Evolutionary conservation across 2,797 vertebrate genomes (phyloP).

Genomic region (Lepilemur septentrionalis): DNA sequence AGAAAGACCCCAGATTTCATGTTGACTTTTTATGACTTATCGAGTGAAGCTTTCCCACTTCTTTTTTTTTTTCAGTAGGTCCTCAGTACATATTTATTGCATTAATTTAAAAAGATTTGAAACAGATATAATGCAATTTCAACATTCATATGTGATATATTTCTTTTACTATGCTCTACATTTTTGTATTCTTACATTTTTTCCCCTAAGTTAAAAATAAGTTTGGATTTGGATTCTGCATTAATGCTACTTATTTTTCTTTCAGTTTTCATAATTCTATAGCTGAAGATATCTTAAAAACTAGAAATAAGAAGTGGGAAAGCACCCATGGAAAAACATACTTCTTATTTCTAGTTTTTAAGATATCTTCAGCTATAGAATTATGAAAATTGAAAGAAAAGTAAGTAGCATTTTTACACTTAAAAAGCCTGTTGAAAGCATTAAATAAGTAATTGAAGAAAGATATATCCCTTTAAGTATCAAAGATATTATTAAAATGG

Average conservation of each 20-base stretch:
- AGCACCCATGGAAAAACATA: too few relatives aligned
- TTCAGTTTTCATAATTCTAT: neutral
- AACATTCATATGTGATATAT: neutral
- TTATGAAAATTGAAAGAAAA: neutral
- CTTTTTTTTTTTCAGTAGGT: too few relatives aligned
- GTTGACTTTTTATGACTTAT: neutral
- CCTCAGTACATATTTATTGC: neutral
- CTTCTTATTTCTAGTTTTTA: neutral
- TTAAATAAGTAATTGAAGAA: neutral
- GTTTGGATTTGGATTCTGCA: neutral
- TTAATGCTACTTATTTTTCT: neutral
- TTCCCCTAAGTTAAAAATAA: neutral
- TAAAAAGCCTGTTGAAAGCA: neutral
- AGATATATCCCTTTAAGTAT: neutral
- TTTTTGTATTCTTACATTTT: too few relatives aligned
- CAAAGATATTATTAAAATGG: neutral
- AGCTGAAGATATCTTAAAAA: neutral
- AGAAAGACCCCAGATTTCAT: neutral
- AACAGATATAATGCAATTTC: neutral
- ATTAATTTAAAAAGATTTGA: neutral
- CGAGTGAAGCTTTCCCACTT: neutral
- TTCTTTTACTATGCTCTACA: neutral
- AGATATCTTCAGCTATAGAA: neutral
- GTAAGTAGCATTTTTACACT: neutral
- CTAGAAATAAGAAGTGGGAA: neutral